These are phyloP conservation scores for Drosophila navojoa DNA, from an alignment of 1,140 invertebrate species.

Conservation along the genomic window DNA sequence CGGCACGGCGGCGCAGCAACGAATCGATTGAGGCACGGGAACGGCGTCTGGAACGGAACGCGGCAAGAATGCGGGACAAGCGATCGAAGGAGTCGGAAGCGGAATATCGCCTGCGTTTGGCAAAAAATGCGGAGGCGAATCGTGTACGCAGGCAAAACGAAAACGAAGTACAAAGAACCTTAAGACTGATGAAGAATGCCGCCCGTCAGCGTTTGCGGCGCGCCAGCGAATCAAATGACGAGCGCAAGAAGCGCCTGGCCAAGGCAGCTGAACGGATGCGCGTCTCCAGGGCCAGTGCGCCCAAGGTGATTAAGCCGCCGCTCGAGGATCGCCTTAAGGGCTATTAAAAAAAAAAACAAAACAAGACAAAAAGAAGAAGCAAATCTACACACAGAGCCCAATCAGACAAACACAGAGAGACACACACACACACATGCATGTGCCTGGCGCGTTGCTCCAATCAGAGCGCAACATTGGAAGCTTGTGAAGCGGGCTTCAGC, in stretches of 20 bases:
- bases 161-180: constrained; percentile 84
- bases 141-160: constrained; percentile 81
- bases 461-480: constrained; percentile 3
- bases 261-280: constrained; percentile 82
- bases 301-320: constrained; percentile 81
- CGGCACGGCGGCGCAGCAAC: constrained; percentile 78
- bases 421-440: background rate
- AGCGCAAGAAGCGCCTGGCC: constrained; percentile 84
- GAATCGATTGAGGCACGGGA: constrained; percentile 77
- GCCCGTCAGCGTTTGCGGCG: constrained; percentile 78
- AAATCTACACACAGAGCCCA: background rate
- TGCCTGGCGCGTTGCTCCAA: constrained; percentile 1
- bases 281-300: constrained; percentile 70
- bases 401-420: background rate
- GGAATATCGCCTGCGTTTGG: constrained; percentile 78
- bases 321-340: constrained; percentile 81
- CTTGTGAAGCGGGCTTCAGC: constrained; percentile 49
- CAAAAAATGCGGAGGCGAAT: constrained; percentile 83
- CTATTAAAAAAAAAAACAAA: constrained; percentile 58
- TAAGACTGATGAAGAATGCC: constrained; percentile 84
- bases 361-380: no score
- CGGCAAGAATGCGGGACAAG: constrained; percentile 81
- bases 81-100: constrained; percentile 75
- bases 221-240: constrained; percentile 84
- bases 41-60: constrained; percentile 77